Evolutionary conservation across 2,113 vertebrate species (phyloP).

Genomic region (Barnardius zonarius): DNA sequence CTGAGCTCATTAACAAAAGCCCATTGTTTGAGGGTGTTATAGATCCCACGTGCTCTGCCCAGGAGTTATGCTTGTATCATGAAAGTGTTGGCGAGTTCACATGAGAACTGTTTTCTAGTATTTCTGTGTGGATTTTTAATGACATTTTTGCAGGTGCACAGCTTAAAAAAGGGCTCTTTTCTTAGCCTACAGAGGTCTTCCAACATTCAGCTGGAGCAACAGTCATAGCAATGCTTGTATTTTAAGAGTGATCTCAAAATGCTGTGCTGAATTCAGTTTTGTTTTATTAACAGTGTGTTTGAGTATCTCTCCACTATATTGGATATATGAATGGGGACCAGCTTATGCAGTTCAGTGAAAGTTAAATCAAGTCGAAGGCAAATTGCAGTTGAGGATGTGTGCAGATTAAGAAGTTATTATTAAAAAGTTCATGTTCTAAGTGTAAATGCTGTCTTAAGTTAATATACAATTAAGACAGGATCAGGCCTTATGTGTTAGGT

Average conservation of each 20-base stretch:
- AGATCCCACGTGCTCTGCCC: neutral
- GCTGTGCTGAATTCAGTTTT: neutral
- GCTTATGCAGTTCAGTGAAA: neutral
- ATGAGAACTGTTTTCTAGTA: neutral
- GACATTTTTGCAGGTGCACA: neutral
- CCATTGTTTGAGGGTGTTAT: constrained; percentile 38
- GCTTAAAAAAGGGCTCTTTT: neutral
- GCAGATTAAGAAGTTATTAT: neutral
- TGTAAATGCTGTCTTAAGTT: neutral
- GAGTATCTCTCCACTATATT: neutral
- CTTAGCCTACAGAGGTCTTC: neutral
- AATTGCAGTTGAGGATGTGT: neutral
- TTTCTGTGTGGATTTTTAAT: neutral
- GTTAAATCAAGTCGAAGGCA: neutral
- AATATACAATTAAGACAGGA: neutral
- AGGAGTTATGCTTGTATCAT: neutral
- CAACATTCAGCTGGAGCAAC: neutral
- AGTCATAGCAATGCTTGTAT: neutral
- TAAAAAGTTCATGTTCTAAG: neutral
- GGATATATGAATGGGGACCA: no score
- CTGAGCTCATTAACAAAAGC: constrained; percentile 42
- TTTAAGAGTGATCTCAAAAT: neutral
- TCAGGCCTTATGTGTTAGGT: neutral
- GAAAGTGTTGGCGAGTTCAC: neutral
- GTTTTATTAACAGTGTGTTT: neutral